Conservation (phyloP, 2,888 invertebrate species). For the Meliscaeva auricollis region DNA sequence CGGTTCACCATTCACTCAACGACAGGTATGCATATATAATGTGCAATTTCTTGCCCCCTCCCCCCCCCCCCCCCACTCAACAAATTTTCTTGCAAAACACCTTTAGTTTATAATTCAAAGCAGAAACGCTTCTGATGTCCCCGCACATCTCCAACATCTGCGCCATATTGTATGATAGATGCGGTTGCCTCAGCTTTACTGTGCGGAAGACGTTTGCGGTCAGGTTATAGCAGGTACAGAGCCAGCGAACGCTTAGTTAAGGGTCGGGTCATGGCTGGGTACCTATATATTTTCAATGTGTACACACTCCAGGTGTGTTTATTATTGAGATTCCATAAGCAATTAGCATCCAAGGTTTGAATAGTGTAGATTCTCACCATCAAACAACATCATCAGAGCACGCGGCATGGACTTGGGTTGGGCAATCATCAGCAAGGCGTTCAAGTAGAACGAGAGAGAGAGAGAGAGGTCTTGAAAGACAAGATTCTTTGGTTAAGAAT, state of each 20-base stretch:
- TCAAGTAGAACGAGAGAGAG: constrained; percentile 1
- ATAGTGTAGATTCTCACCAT: constrained; percentile 10
- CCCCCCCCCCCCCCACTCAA: not conserved
- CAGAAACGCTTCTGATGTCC: too few relatives aligned
- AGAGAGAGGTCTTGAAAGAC: constrained; percentile 7
- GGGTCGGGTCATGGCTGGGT: constrained; percentile 51
- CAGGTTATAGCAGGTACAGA: constrained; percentile 14
- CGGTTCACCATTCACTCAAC: constrained; percentile 67
- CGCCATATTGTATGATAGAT: constrained; percentile 32
- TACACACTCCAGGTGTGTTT: constrained; percentile 55
- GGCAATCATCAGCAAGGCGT: constrained; percentile 16
- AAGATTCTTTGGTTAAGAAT: constrained; percentile 26
- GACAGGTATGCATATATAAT: constrained; percentile 36
- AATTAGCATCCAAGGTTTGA: constrained; percentile 58
- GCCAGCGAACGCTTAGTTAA: not conserved
- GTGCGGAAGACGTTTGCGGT: constrained; percentile 49
- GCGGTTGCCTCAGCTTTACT: constrained; percentile 35
- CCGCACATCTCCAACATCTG: constrained; percentile 13
- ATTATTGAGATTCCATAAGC: constrained; percentile 71
- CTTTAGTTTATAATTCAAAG: constrained; percentile 63
- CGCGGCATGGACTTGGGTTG: not conserved
- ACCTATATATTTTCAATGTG: constrained; percentile 22
- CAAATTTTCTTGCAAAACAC: constrained; percentile 33
- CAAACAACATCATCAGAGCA: not conserved
- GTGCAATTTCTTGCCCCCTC: not conserved